Conservation (phyloP, 1,140 invertebrate species). For the Leptinotarsa undecemlineata region DNA sequence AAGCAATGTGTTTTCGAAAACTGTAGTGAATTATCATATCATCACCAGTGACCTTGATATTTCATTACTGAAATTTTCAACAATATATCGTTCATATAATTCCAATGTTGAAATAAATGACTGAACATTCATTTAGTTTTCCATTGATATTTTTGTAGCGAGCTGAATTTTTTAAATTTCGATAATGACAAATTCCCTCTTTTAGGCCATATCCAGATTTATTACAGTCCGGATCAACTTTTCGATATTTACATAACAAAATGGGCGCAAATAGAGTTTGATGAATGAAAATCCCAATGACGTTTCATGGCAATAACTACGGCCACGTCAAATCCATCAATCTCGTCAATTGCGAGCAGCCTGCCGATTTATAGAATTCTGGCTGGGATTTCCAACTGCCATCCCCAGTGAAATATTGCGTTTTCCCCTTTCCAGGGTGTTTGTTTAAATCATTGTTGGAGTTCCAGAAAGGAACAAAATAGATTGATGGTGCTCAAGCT, state of each 20-base stretch:
- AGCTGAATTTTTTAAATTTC: no score
- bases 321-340: constrained; percentile 19
- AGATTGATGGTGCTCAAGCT: constrained; percentile 21
- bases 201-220: neutral
- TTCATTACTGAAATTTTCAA: no score
- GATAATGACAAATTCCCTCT: no score
- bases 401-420: constrained; percentile 16
- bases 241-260: neutral
- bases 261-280: constrained; percentile 12
- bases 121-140: no score
- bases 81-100: no score
- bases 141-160: no score
- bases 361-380: constrained; percentile 14
- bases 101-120: no score
- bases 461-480: constrained; percentile 11
- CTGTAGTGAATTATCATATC: no score
- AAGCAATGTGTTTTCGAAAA: no score
- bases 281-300: constrained; percentile 9
- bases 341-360: constrained; percentile 13
- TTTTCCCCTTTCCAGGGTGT: constrained; percentile 19
- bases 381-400: constrained; percentile 16
- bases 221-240: neutral
- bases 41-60: no score
- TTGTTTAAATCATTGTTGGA: constrained; percentile 17
- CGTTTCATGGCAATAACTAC: constrained; percentile 7